Evolutionary conservation across 2,888 invertebrate species (phyloP).

Genomic region (Blastobasis lacticolella): DNA sequence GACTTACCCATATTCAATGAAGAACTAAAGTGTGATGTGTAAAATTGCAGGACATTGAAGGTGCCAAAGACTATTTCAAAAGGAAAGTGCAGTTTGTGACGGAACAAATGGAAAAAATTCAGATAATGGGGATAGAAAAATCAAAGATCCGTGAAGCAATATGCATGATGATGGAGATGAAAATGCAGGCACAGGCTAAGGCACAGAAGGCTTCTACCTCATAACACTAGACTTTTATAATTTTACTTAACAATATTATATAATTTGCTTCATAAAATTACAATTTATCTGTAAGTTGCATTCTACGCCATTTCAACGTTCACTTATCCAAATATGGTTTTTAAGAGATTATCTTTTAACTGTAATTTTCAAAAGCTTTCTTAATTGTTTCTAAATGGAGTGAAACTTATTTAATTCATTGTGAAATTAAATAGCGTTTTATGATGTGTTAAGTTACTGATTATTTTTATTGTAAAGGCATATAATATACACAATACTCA

Average conservation of each 20-base stretch:
- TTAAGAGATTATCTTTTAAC: no score
- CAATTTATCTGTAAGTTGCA: no score
- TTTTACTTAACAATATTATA: conserved; percentile 5
- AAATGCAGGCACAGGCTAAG: conserved; percentile 72
- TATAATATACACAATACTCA: no score
- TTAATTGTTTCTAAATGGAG: no score
- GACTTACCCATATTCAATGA: background rate
- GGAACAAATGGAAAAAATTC: conserved; percentile 96
- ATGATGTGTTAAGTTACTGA: conserved; percentile 15
- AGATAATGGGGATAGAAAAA: conserved; percentile 87
- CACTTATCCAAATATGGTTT: no score
- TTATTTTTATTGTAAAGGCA: background rate
- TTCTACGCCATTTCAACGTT: no score
- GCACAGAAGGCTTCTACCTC: conserved; percentile 51
- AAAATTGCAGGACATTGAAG: conserved; percentile 77
- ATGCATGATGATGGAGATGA: conserved; percentile 84
- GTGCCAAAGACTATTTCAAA: conserved; percentile 94
- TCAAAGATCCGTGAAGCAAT: conserved; percentile 85
- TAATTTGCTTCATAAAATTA: background rate
- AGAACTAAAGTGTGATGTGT: background rate
- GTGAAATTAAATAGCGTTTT: background rate
- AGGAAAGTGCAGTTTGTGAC: conserved; percentile 92
- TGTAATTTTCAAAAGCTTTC: no score
- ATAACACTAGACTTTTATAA: conserved; percentile 30
- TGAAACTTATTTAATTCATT: no score